Percentiles rank a stretch among this genome's conserved stretches.
Evolutionary conservation across 2,888 invertebrate genomes (phyloP).

Genomic region (Lasioglossum lativentre): DNA sequence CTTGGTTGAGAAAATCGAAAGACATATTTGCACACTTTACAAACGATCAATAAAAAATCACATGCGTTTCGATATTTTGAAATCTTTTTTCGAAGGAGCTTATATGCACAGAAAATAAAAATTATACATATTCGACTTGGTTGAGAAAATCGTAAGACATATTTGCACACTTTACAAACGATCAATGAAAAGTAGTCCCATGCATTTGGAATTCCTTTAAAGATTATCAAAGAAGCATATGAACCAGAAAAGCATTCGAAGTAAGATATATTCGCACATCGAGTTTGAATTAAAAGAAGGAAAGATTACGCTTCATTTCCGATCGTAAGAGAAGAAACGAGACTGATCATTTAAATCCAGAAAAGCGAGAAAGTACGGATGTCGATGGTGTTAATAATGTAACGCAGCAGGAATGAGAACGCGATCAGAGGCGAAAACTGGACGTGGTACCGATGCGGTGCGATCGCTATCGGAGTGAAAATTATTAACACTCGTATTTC

Average conservation of each 20-base stretch:
- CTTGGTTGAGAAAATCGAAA: no score
- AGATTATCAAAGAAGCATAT: background rate
- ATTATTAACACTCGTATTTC: conserved; percentile 67
- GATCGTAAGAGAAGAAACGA: background rate
- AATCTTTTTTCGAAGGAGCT: no score
- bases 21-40: no score
- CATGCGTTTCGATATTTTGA: no score
- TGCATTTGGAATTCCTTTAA: background rate
- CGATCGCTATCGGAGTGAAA: conserved; percentile 65
- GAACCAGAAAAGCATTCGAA: background rate
- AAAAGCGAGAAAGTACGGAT: conserved; percentile 24
- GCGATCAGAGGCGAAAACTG: conserved; percentile 49
- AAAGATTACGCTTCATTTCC: conserved; percentile 7
- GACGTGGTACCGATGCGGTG: conserved; percentile 48
- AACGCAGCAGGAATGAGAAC: conserved; percentile 29
- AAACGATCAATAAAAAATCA: no score
- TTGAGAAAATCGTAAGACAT: no score
- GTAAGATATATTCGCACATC: background rate
- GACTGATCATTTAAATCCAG: conserved; percentile 9
- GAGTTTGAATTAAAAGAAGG: background rate
- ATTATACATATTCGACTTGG: no score
- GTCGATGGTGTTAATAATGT: conserved; percentile 22
- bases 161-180: no score
- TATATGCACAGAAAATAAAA: no score
- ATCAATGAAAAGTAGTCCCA: no score